Conservation (phyloP, 2,113 vertebrate genomes). For the Parotia lawesii region DNA sequence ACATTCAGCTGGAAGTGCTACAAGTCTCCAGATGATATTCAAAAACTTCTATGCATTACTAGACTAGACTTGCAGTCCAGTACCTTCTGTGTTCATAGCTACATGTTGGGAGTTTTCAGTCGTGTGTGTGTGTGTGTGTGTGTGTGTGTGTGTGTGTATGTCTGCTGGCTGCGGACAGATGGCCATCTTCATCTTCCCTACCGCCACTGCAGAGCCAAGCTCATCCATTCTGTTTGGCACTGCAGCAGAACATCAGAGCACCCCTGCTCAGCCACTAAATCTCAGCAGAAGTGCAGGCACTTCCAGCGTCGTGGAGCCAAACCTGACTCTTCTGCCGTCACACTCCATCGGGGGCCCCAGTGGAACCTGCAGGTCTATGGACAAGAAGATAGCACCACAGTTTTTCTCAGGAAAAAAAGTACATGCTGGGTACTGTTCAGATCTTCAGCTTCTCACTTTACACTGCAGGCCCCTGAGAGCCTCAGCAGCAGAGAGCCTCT, state of each 20-base stretch:
- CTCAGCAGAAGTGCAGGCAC: background rate
- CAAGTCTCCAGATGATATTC: background rate
- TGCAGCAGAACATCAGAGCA: background rate
- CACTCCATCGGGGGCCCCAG: rapidly evolving
- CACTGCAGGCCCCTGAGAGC: background rate
- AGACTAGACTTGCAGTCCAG: background rate
- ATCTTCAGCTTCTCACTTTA: background rate
- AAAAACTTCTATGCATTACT: background rate
- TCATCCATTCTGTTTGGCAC: background rate
- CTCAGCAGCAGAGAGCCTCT: background rate
- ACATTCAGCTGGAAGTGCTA: background rate
- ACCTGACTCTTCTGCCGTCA: background rate
- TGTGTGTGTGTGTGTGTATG: no score
- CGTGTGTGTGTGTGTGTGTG: no score
- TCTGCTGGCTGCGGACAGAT: background rate
- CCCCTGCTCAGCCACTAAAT: no score
- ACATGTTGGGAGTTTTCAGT: background rate
- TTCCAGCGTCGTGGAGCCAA: background rate
- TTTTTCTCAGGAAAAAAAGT: background rate
- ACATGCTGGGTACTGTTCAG: background rate
- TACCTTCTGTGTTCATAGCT: background rate
- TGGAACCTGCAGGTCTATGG: background rate
- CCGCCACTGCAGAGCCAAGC: background rate
- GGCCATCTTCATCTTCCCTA: background rate
- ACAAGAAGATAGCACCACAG: background rate